Evolutionary conservation across 2,888 invertebrate species (phyloP).

Genomic region (Tyria jacobaeae): DNA sequence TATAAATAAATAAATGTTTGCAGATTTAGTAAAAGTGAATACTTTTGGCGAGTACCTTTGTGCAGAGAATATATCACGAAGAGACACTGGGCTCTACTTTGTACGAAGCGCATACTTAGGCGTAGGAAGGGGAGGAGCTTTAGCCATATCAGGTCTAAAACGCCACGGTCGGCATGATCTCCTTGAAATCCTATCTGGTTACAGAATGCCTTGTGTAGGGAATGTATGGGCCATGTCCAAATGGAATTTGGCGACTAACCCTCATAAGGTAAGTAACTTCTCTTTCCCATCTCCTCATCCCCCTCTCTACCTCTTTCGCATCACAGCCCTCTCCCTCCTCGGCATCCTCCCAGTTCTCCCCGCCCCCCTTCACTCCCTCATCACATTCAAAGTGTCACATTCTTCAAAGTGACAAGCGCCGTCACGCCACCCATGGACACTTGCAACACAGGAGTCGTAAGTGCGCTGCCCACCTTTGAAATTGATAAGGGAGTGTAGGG

Average conservation of each 20-base stretch:
- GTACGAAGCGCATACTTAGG: constrained; percentile 65
- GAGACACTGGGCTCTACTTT: constrained; percentile 44
- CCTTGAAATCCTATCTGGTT: constrained; percentile 68
- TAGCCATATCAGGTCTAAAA: constrained; percentile 69
- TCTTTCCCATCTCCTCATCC: too few relatives aligned
- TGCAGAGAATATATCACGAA: constrained; percentile 56
- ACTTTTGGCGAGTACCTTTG: constrained; percentile 71
- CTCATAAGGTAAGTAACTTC: constrained; percentile 65
- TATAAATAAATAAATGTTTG: constrained; percentile 2
- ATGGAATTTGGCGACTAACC: constrained; percentile 56
- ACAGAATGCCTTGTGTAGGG: constrained; percentile 58
- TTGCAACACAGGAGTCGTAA: too few relatives aligned
- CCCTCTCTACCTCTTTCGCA: too few relatives aligned
- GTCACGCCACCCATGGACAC: too few relatives aligned
- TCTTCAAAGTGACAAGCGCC: too few relatives aligned
- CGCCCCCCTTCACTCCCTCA: too few relatives aligned
- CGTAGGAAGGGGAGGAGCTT: constrained; percentile 67
- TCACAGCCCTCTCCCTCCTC: too few relatives aligned
- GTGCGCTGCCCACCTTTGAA: too few relatives aligned
- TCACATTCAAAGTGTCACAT: too few relatives aligned
- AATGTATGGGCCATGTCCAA: constrained; percentile 64
- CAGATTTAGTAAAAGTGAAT: constrained; percentile 51
- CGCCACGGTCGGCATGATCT: constrained; percentile 64
- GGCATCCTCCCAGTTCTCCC: too few relatives aligned
- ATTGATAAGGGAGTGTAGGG: too few relatives aligned